Base-by-base conservation (phyloP, 1,140 invertebrate species). In the Tetramorium alpestre region DNA sequence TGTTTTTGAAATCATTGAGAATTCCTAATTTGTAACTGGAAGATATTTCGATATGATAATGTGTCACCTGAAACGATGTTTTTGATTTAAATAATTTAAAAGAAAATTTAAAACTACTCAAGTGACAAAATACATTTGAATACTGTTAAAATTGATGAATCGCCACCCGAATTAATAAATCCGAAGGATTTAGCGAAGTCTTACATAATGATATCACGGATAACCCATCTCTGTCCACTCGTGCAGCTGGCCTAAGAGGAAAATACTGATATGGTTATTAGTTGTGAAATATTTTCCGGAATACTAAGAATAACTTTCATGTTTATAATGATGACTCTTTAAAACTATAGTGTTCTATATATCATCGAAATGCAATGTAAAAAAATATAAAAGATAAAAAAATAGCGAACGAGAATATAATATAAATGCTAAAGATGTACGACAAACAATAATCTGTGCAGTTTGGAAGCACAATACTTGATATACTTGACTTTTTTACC, bases 141-240 rank as follows among this genome's bases (percentile, higher is more conserved):
- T 44, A 1, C 1, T 25, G 41, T 38, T 54, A 41, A 51, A 58
- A 49, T 44, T 54, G 4, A 54, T n/a, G 5, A 54, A 16, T 54
- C 10, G 51, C 3, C 6, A 54, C 54, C 1, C 5, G 16, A 69
- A 56, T 28, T 44, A 2, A 28, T 28, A 13, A 28, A 18, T 54
- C 18, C 13, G 62, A 38, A 22, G 13, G 0, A 6, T 70, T 56
- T 56, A 8, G 4, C 6, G 1, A 58, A 88, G 22, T 44, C 82
- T 94, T 95, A 97, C 97, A 96, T 91, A 99, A 94, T 38, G 97
- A 33, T 0, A 97, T 84, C 97, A 96, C 0, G 98, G 96, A 96
- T 99, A 98, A 98, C 93, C 96, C 96, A 92, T 33, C 33, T 99
- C 98, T 58, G 99, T 97, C 99, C 99, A 99, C 93, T 99, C 98